Conservation (phyloP, 2,797 vertebrate genomes). For the Artibeus jamaicensis region DNA sequence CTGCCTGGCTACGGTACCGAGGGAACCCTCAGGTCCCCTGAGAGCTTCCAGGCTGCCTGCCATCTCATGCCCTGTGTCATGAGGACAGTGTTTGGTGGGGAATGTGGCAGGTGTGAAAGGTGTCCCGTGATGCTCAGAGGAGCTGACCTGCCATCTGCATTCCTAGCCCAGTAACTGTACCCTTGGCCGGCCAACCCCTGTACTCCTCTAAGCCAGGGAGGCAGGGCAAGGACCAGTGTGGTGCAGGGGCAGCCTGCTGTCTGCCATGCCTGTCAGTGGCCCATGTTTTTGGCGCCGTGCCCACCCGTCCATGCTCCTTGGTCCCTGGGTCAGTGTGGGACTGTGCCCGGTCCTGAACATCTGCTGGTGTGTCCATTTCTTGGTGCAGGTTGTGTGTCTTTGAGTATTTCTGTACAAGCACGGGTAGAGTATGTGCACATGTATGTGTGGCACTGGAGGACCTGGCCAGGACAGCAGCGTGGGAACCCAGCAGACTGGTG, state of each 20-base stretch:
- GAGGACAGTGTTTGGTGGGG: background rate
- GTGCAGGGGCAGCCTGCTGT: background rate
- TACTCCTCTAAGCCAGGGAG: background rate
- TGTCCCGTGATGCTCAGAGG: background rate
- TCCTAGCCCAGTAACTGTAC: background rate
- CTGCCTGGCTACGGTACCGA: accelerated
- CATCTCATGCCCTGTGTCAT: background rate
- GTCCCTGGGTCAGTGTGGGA: background rate
- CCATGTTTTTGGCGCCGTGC: background rate
- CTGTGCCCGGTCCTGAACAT: background rate
- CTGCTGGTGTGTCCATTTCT: background rate
- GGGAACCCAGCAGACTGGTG: background rate
- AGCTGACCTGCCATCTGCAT: background rate
- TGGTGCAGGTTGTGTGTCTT: too few relatives aligned
- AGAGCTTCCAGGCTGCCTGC: background rate
- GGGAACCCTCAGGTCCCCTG: background rate
- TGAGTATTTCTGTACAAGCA: background rate
- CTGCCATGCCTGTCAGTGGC: background rate
- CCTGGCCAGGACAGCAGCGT: background rate
- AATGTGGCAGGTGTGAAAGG: background rate
- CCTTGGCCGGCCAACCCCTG: background rate
- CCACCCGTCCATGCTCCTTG: background rate
- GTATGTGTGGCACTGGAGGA: accelerated
- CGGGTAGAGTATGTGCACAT: background rate
- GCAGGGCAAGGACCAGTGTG: accelerated